phyloP scores from a whole-genome alignment of 2,888 invertebrate species.

The Drosophila mayaguana region DNA sequence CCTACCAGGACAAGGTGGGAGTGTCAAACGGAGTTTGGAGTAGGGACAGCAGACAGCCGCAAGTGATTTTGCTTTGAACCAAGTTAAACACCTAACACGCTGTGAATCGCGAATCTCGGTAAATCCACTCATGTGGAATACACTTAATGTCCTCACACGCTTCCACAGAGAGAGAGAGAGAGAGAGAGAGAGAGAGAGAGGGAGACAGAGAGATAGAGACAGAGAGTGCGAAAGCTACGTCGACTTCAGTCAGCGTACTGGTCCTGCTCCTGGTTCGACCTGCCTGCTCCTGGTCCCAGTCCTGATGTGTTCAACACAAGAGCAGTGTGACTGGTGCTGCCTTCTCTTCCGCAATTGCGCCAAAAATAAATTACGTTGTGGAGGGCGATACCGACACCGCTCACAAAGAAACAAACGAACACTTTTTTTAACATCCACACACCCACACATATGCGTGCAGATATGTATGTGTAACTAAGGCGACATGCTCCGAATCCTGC shows the following conservation, averaged over 20 bases:
- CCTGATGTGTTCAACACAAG: conserved; percentile 48
- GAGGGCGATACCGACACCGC: conserved; percentile 44
- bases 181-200: neutral
- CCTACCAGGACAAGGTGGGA: neutral
- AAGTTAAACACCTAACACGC: conserved; percentile 72
- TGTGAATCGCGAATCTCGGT: conserved; percentile 70
- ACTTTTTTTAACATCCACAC: conserved; percentile 18
- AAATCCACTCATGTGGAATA: conserved; percentile 73
- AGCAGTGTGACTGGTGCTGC: conserved; percentile 40
- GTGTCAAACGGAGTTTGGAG: neutral
- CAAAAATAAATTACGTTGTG: conserved; percentile 70
- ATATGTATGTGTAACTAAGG: conserved; percentile 8
- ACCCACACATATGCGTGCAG: neutral
- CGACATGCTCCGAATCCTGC: conserved; percentile 45
- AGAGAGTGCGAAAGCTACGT: conserved; percentile 2
- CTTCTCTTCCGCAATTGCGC: conserved; percentile 56
- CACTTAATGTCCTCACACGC: conserved; percentile 66
- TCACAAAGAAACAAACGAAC: conserved; percentile 51
- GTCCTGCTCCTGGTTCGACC: no score
- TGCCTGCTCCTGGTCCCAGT: neutral
- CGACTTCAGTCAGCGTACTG: conserved; percentile 18
- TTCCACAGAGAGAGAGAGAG: conserved; percentile 18
- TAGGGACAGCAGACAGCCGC: conserved; percentile 26
- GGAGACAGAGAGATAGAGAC: neutral
- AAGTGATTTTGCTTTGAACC: conserved; percentile 71